These are phyloP conservation scores for Struthidea cinerea DNA, from an alignment of 2,113 vertebrate species.

Conservation along the genomic window DNA sequence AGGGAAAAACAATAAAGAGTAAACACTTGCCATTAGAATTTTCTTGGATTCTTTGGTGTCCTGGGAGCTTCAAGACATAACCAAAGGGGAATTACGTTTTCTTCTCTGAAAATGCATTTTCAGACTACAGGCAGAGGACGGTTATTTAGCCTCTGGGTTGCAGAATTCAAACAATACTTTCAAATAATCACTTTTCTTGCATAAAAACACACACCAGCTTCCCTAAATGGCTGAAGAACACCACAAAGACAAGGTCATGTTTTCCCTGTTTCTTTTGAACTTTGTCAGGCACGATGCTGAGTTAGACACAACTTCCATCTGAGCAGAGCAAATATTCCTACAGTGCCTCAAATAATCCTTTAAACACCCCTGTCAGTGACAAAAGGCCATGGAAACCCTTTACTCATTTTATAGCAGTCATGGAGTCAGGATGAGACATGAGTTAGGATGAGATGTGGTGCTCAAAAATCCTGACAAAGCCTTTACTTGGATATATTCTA, in stretches of 20 bases:
- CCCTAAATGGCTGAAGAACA: not conserved
- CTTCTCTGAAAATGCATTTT: not conserved
- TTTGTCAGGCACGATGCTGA: not conserved
- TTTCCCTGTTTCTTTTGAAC: not conserved
- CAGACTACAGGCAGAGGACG: not conserved
- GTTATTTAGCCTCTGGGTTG: not conserved
- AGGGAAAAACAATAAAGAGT: not conserved
- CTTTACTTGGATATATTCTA: not conserved
- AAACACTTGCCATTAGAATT: not conserved
- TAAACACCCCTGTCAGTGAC: not conserved
- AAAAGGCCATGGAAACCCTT: not conserved
- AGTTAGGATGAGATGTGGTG: not conserved
- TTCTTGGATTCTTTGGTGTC: not conserved
- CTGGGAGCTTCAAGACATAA: not conserved
- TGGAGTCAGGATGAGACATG: not conserved
- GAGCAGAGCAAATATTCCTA: not conserved
- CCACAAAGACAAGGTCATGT: not conserved
- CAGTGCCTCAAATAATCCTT: not conserved
- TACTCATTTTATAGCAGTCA: not conserved
- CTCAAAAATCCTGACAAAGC: not conserved
- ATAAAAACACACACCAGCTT: not conserved
- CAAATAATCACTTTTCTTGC: not conserved
- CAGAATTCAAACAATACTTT: not conserved
- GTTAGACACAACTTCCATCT: not conserved
- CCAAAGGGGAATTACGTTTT: not conserved